These are phyloP conservation scores for Monopis laevigella DNA, from an alignment of 2,888 invertebrate species.

Conservation along the genomic window DNA sequence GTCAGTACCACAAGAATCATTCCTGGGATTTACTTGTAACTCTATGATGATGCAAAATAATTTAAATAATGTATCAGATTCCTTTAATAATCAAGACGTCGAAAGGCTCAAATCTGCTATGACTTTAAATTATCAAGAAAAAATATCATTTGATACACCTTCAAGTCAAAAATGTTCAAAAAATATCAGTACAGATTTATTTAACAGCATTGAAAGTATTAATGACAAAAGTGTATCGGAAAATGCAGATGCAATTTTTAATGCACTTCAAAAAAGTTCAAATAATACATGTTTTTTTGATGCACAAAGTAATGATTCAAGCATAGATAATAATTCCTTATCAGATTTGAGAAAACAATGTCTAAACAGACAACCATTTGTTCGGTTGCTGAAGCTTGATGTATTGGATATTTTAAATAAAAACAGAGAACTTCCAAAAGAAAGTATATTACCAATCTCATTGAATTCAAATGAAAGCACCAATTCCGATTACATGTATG, in stretches of 20 bases:
- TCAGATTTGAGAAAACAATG: neutral
- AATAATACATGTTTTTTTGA: neutral
- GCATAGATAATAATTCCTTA: neutral
- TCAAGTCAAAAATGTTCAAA: too few species aligned
- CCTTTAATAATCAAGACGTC: too few species aligned
- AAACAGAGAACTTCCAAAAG: neutral
- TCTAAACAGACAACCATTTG: constrained; percentile 6
- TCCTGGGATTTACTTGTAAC: too few species aligned
- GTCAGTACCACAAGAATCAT: too few species aligned
- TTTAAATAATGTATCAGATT: too few species aligned
- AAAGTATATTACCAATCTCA: too few species aligned
- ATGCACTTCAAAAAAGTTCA: neutral
- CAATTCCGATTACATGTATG: neutral
- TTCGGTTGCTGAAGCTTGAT: neutral
- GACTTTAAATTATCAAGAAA: too few species aligned
- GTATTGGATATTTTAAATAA: neutral
- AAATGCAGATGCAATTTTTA: neutral
- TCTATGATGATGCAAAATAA: too few species aligned
- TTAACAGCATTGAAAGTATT: constrained; percentile 6
- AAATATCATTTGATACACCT: too few species aligned
- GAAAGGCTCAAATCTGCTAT: too few species aligned
- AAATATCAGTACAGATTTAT: neutral
- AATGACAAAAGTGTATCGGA: neutral
- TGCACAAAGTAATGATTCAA: constrained; percentile 3
- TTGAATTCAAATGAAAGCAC: neutral